Conservation (phyloP, 2,888 invertebrate genomes). For the Eupithecia pulchellata region DNA sequence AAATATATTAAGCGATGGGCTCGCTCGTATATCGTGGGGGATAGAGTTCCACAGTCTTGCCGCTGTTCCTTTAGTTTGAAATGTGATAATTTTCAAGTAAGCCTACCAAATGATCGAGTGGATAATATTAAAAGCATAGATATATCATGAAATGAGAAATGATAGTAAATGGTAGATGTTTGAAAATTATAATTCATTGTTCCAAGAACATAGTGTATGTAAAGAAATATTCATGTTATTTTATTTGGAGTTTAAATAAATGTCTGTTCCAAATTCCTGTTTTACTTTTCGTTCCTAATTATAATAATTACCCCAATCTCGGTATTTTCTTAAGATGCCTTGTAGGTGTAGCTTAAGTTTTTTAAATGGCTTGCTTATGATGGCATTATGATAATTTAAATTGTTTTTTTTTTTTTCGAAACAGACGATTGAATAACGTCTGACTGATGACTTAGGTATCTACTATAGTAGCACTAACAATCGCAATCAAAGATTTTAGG, state of each 20-base stretch:
- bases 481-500: too few relatives aligned
- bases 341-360: neutral
- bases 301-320: neutral
- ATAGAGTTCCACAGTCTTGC: too few relatives aligned
- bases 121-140: constrained; percentile 31
- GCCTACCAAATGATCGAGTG: constrained; percentile 36
- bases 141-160: constrained; percentile 38
- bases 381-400: too few relatives aligned
- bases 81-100: constrained; percentile 43
- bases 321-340: neutral
- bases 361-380: neutral
- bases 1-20: too few relatives aligned
- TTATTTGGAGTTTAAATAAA: constrained; percentile 82
- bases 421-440: neutral
- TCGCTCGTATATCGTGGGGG: too few relatives aligned
- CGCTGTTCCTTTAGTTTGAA: constrained; percentile 43
- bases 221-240: constrained; percentile 71
- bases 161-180: constrained; percentile 32
- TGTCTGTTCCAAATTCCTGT: constrained; percentile 75
- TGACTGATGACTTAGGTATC: neutral
- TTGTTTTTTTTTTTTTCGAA: neutral
- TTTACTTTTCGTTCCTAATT: constrained; percentile 47
- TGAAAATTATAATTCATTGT: constrained; percentile 47
- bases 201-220: constrained; percentile 57
- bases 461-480: too few relatives aligned